Base-by-base conservation (phyloP, 2,797 vertebrate species). In the Hozukius guyotensis region DNA sequence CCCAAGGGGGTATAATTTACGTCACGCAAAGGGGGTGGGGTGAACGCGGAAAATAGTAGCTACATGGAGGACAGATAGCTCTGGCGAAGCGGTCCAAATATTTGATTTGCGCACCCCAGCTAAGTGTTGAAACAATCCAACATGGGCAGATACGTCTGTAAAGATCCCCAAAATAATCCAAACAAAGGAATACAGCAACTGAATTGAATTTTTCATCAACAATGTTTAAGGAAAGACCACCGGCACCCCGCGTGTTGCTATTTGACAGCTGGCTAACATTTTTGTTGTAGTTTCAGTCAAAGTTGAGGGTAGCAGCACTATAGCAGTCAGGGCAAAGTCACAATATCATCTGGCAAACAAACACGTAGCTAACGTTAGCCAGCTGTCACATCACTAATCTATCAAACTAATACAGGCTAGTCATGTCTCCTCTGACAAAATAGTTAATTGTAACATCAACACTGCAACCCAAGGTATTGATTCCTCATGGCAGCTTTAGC, bases 161-260 rank as follows among this genome's bases (percentile, higher is more conserved):
- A 52, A 52, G 46, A 52, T 52, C 46, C 46, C 2, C 8, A 52
- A 52, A 52, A n/a, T 52, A n/a, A n/a, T 52, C 46, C 46, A n/a
- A 20, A 52, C 46, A n/a, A 20, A 52, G 46, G 46, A 1, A 52
- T 52, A 52, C 18, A 52, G 18, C 46, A n/a, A n/a, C 46, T 0
- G 46, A 8, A 52, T 52, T 52, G 18, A 49, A 49, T 0, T 0
- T 49, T 20, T 0, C 46, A 49, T 49, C 46, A 0, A 20, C 3
- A 0, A 49, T 20, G 3, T 4, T 49, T 18, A 49, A 46, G 46
- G 16, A 49, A 0, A 52, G 46, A 52, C 18, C 8, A 52, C 4
- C 46, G 8, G 18, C 46, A 49, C 46, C 46, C 46, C 1, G 46
- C 46, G 18, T n/a, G 46, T 52, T 52, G 46, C 46, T 52, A 52